Evolutionary conservation across 2,113 vertebrate species (phyloP).

Genomic region (Promerops cafer): DNA sequence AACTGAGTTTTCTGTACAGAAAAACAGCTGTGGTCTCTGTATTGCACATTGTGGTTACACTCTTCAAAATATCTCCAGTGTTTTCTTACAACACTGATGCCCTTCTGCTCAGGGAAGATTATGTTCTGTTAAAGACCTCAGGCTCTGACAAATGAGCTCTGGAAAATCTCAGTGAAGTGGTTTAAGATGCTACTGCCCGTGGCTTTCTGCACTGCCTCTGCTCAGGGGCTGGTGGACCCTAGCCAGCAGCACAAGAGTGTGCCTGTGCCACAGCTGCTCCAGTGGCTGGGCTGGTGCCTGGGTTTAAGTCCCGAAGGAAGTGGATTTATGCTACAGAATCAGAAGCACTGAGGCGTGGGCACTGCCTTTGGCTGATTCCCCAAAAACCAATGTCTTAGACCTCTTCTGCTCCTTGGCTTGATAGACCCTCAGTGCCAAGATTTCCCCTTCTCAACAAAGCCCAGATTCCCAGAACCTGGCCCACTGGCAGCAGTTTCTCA

Average conservation of each 20-base stretch:
- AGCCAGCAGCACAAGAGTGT: not conserved
- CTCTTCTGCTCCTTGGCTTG: not conserved
- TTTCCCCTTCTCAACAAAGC: not conserved
- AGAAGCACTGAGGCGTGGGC: rapidly evolving
- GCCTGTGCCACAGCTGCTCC: not conserved
- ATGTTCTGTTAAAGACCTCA: not conserved
- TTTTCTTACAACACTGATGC: not conserved
- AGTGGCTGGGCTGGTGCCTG: not conserved
- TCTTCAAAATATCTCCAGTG: not conserved
- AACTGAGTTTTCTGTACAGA: not conserved
- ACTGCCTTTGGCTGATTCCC: not conserved
- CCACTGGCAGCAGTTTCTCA: not conserved
- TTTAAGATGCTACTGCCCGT: not conserved
- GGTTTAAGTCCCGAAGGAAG: not conserved
- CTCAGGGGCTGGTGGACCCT: not conserved
- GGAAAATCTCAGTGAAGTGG: not conserved
- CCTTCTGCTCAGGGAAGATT: not conserved
- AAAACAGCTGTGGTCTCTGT: not conserved
- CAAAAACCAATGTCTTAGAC: not conserved
- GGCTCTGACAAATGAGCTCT: not conserved
- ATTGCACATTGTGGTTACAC: not conserved
- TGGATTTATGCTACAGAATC: rapidly evolving
- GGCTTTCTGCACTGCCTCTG: not conserved
- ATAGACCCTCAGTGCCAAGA: not conserved
- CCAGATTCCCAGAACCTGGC: not conserved